phyloP scores from a whole-genome alignment of 2,888 invertebrate species.

The Sepiola atlantica region DNA sequence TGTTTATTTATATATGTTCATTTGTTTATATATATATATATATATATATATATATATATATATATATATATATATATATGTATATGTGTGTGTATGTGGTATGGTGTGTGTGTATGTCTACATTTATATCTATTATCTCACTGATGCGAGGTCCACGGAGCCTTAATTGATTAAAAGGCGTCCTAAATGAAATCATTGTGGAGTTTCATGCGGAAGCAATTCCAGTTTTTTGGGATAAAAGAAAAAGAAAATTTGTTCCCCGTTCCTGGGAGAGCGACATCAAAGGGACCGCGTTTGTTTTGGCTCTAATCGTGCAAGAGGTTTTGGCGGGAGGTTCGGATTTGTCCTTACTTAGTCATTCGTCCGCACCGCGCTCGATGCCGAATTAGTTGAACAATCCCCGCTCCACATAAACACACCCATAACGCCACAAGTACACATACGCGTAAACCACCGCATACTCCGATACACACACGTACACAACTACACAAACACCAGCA shows the following conservation, averaged over 20 bases:
- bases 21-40: background rate
- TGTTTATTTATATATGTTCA: background rate
- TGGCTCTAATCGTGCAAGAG: background rate
- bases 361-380: background rate
- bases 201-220: slow-evolving; percentile 22
- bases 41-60: background rate
- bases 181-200: background rate
- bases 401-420: background rate
- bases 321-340: background rate
- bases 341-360: background rate
- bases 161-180: background rate
- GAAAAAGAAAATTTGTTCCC: too few relatives aligned
- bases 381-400: background rate
- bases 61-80: background rate
- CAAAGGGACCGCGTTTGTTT: background rate
- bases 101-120: too few relatives aligned
- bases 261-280: background rate
- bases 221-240: background rate
- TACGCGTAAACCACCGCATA: background rate
- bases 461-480: background rate
- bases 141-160: background rate
- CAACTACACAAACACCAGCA: too few relatives aligned
- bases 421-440: background rate
- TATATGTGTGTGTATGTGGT: background rate
- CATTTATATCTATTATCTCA: too few relatives aligned